Percentiles rank a stretch among this genome's conserved stretches.
Conservation (phyloP, 2,797 vertebrate species). For the Centropyge bicolor region DNA sequence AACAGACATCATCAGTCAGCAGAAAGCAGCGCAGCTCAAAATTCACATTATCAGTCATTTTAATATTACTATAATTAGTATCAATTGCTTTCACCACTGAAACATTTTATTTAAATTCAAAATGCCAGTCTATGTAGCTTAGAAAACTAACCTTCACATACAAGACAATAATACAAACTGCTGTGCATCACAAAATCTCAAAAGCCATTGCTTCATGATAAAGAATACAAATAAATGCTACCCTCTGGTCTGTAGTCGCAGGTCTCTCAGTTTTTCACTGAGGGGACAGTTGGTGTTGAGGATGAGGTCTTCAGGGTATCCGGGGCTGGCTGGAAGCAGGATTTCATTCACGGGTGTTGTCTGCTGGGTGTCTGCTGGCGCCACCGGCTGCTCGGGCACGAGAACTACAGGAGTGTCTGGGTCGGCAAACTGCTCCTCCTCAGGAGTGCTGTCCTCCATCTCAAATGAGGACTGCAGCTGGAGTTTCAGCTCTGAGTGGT, state of each 20-base stretch:
- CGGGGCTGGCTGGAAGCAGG: background rate
- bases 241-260: constrained; percentile 87
- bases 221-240: constrained; percentile 49
- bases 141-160: background rate
- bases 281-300: constrained; percentile 63
- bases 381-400: constrained; percentile 37
- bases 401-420: constrained; percentile 49
- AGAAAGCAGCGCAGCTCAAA: constrained; percentile 27
- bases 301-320: constrained; percentile 19
- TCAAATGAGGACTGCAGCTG: constrained; percentile 86
- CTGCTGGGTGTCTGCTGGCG: background rate
- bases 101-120: background rate
- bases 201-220: background rate
- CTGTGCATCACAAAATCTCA: background rate
- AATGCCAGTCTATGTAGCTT: background rate
- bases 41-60: background rate
- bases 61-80: background rate
- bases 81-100: background rate
- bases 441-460: constrained; percentile 57
- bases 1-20: constrained; percentile 38
- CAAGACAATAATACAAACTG: background rate
- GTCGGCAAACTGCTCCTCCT: constrained; percentile 69
- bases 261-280: constrained; percentile 79
- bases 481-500: constrained; percentile 83
- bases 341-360: background rate